Conservation (phyloP, 2,113 vertebrate species). For the Oreotrochilus melanogaster region DNA sequence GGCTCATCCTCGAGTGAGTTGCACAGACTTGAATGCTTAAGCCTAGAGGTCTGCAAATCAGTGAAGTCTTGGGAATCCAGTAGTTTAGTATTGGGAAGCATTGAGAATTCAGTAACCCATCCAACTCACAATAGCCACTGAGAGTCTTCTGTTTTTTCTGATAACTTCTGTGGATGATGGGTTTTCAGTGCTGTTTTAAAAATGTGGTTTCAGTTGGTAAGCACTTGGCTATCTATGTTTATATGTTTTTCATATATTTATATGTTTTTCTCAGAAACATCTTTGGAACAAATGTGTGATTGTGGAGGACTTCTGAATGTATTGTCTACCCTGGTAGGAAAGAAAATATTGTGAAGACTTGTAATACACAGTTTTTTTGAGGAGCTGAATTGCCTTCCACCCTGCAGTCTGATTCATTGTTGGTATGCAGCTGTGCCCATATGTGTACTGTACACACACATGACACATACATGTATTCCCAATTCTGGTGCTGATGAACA, state of each 20-base stretch:
- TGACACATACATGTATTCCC: accelerated
- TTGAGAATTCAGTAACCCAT: not conserved
- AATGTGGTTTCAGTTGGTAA: not conserved
- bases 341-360: not conserved
- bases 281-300: not conserved
- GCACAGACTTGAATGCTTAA: not conserved
- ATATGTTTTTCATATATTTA: not conserved
- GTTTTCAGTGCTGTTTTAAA: not conserved
- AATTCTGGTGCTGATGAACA: not conserved
- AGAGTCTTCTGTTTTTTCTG: not conserved
- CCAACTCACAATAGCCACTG: not conserved
- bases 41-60: not conserved
- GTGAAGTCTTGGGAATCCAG: not conserved
- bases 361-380: not conserved
- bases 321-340: not conserved
- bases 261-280: not conserved
- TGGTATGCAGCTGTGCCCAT: not conserved
- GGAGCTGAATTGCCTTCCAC: not conserved
- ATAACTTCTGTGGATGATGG: not conserved
- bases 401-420: not conserved
- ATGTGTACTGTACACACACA: not conserved
- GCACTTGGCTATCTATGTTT: not conserved
- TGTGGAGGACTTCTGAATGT: not conserved
- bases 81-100: not conserved
- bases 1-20: accelerated